Conservation (phyloP, 2,797 vertebrate species). For the Molossus alvarezi region DNA sequence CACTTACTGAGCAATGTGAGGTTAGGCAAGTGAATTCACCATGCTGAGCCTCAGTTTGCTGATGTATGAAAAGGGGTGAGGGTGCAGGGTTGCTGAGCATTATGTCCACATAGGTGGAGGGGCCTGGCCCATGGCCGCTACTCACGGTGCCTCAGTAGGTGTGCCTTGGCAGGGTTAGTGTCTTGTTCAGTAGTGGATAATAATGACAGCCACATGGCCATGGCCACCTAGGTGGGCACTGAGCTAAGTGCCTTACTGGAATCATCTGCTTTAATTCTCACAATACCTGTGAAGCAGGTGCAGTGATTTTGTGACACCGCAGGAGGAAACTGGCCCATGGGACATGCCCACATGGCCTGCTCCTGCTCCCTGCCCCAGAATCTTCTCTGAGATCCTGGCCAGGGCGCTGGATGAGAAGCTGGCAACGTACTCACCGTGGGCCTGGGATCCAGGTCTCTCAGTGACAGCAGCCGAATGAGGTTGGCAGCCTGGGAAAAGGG, state of each 20-base stretch:
- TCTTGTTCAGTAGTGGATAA: neutral
- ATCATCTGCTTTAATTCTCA: neutral
- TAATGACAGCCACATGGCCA: neutral
- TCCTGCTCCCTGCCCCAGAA: neutral
- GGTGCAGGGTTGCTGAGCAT: neutral
- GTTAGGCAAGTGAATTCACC: neutral
- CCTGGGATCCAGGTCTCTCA: neutral
- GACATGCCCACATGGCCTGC: neutral
- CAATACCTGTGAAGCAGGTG: neutral
- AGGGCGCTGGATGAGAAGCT: neutral
- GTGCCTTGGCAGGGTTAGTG: neutral
- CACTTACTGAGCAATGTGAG: neutral
- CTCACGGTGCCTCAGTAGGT: neutral
- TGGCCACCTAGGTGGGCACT: neutral
- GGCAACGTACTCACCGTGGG: slow-evolving; percentile 1
- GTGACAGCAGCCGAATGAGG: slow-evolving; percentile 52
- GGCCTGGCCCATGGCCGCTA: neutral
- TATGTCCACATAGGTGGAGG: rapidly evolving
- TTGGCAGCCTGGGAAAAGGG: slow-evolving; percentile 52
- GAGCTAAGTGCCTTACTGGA: neutral
- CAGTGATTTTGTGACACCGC: neutral
- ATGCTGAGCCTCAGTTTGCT: neutral
- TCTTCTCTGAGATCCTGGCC: neutral
- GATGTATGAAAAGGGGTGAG: neutral
- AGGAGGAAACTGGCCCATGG: neutral